Percentiles rank a stretch among this genome's conserved stretches.
These are phyloP conservation scores for Drosophila borealis DNA, from an alignment of 2,888 invertebrate species.

Conservation along the genomic window DNA sequence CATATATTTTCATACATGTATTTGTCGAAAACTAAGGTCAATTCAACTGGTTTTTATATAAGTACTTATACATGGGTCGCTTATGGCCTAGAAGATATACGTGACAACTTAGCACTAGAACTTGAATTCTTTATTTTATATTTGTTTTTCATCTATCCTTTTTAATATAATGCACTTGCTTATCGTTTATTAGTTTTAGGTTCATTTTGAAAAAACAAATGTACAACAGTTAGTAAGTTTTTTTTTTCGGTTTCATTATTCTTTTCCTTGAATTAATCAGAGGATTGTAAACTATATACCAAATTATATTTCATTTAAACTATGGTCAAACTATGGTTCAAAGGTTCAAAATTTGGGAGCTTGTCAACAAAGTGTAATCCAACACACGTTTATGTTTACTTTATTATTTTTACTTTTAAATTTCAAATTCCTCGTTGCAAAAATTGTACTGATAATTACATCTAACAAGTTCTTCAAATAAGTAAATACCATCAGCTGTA, in stretches of 20 bases:
- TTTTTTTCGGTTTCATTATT: slow-evolving; percentile 13
- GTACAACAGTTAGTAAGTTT: slow-evolving; percentile 50
- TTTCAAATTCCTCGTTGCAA: slow-evolving; percentile 78
- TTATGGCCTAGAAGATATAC: slow-evolving; percentile 72
- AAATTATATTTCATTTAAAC: slow-evolving; percentile 17
- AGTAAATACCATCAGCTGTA: slow-evolving; percentile 25
- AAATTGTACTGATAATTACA: slow-evolving; percentile 72
- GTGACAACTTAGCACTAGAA: slow-evolving; percentile 67
- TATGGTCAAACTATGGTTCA: slow-evolving; percentile 7
- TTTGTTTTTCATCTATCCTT: slow-evolving; percentile 23
- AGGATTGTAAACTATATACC: slow-evolving; percentile 20
- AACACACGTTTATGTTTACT: slow-evolving; percentile 28
- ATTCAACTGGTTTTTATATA: slow-evolving; percentile 52
- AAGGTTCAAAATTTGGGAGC: slow-evolving; percentile 7
- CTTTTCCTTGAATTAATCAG: slow-evolving; percentile 10
- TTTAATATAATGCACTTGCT: slow-evolving; percentile 77
- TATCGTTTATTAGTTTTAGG: slow-evolving; percentile 53
- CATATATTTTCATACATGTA: slow-evolving; percentile 19
- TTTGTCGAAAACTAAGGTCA: slow-evolving; percentile 54
- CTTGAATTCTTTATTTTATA: slow-evolving; percentile 33
- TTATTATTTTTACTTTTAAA: slow-evolving; percentile 6
- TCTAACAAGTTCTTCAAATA: slow-evolving; percentile 49
- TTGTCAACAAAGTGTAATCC: slow-evolving; percentile 5
- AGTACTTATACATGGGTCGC: slow-evolving; percentile 27
- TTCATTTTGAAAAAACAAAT: slow-evolving; percentile 48